Conservation (phyloP, 2,888 invertebrate species). For the Tenthredo amoena region DNA sequence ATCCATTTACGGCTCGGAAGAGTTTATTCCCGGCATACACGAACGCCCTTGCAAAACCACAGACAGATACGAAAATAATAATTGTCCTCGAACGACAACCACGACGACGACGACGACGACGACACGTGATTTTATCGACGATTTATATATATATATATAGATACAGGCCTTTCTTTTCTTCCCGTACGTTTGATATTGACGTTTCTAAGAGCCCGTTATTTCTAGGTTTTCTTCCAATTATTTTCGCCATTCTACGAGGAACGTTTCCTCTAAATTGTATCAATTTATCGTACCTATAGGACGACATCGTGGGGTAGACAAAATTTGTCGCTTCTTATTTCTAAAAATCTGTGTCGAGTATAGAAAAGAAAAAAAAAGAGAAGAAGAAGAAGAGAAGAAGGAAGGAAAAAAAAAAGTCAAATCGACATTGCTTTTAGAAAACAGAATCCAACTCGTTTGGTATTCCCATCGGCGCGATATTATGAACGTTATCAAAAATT, state of each 20-base stretch:
- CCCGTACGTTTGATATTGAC: neutral
- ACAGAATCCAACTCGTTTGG: slow-evolving; percentile 8
- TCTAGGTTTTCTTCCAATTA: slow-evolving; percentile 3
- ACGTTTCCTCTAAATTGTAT: neutral
- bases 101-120: slow-evolving; percentile 14
- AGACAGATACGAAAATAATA: slow-evolving; percentile 31
- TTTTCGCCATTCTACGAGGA: neutral
- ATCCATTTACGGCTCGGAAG: slow-evolving; percentile 40
- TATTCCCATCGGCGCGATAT: neutral
- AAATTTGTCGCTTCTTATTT: neutral
- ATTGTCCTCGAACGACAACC: slow-evolving; percentile 29
- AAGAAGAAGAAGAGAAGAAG: neutral
- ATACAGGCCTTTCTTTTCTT: neutral
- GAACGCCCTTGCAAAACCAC: slow-evolving; percentile 17
- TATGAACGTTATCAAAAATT: neutral
- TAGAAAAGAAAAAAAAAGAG: neutral
- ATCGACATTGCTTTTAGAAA: neutral
- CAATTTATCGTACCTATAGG: slow-evolving; percentile 8
- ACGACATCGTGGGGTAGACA: neutral
- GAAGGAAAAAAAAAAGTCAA: neutral
- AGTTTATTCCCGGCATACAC: slow-evolving; percentile 37
- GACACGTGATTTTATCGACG: slow-evolving; percentile 23
- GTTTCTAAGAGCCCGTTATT: slow-evolving; percentile 17
- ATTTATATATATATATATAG: neutral
- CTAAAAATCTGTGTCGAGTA: neutral